Base-by-base conservation (phyloP, 2,797 vertebrate genomes). In the Sebastes dallii region DNA sequence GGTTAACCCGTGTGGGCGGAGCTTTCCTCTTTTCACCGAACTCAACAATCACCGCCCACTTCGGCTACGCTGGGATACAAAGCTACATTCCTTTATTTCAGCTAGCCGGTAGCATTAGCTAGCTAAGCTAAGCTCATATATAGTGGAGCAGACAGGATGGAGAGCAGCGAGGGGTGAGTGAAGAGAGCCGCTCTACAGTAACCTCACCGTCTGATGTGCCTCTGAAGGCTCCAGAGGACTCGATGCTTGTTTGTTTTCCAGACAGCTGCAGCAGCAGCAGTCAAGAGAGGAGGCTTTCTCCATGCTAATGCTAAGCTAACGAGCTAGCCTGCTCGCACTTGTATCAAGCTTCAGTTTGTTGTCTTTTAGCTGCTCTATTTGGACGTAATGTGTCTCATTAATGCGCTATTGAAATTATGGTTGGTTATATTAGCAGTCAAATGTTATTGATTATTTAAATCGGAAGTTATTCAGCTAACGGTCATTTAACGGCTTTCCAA, bases 141-240 rank as follows among this genome's bases (percentile, higher is more conserved):
- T 34, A 46, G 80, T 4, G 24, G 13, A 27, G 22, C 29, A 10
- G 71, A 4, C 56, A 68, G 36, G 58, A 95, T 94, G 94, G 93
- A 94, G 16, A 86, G 3, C 80, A 61, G 55, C 25, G 92, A 93
- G 3, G 62, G 91, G 94, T 95, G 77, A 91, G 91, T 78, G 24
- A 9, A 29, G 5, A n/a, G 34, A 29, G 30, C 1, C 25, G 75
- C 11, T 36, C 4, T 42, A 1, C 14, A 6, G 3, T 0, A 32
- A n/a, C 1, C 13, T 27, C 6, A 12, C 1, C 1, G 6, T 1
- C 4, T 2, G 2, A 1, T 9, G 3, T 8, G 30, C 13, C 1
- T 36, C 7, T 70, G 0, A 25, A 8, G 55, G n/a, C 9, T 20
- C 11, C 3, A 22, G 5, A 61, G 5, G 4, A 14, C 4, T 34